Percentiles rank a stretch among this genome's conserved stretches.
Evolutionary conservation across 2,113 vertebrate species (phyloP).

Genomic region (Merops nubicus): DNA sequence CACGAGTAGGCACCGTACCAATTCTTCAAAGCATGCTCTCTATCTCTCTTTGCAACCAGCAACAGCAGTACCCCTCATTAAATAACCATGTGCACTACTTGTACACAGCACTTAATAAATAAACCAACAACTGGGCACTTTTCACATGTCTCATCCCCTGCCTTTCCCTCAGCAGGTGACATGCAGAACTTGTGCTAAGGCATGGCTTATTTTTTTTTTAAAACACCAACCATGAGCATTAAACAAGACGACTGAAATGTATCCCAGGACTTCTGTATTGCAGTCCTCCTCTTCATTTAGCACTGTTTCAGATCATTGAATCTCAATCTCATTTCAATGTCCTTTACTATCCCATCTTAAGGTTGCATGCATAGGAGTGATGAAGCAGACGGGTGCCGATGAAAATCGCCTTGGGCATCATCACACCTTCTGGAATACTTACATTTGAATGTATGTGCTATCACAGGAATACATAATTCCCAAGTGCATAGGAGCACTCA

Average conservation of each 20-base stretch:
- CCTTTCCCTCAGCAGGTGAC: not conserved
- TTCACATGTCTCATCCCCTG: not conserved
- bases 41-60: not conserved
- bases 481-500: constrained; percentile 13
- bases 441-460: constrained; percentile 39
- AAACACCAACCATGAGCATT: not conserved
- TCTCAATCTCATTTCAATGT: not conserved
- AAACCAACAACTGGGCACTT: constrained; percentile 26
- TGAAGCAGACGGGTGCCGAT: constrained; percentile 39
- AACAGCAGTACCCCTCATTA: not conserved
- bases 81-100: not conserved
- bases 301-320: not conserved
- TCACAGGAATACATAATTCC: constrained; percentile 61
- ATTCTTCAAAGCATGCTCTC: not conserved
- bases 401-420: constrained; percentile 46
- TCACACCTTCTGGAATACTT: constrained; percentile 62
- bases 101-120: constrained; percentile 23
- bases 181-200: not conserved
- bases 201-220: not conserved
- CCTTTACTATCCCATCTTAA: constrained; percentile 12
- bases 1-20: not conserved
- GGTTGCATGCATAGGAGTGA: constrained; percentile 1
- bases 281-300: not conserved
- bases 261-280: not conserved
- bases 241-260: not conserved